Evolutionary conservation across 1,140 invertebrate species (phyloP), one percentile per base, ranked within the genome.

Genomic region (Ectropis grisescens): DNA sequence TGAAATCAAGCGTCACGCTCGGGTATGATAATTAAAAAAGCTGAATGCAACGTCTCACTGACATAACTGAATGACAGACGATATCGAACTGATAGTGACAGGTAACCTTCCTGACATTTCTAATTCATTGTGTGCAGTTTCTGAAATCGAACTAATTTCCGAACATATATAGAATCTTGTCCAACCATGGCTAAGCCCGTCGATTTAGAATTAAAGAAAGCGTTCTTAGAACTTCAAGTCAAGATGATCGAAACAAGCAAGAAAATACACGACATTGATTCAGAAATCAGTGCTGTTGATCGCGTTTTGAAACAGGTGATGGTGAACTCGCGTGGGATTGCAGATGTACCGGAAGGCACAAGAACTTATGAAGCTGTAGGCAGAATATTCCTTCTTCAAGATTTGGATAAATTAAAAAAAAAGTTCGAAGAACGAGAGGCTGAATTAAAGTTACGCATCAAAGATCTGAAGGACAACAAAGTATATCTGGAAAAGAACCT

Each of bases 321-420:
- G 48, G 74, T 94, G 11, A 94, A 92, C 3, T 85, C 90, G 31
- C 84, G 79, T 16, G 85, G 86, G 48, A 78, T 87, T 11, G 65
- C 47, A 26, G 47, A 69, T n/a, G 69, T 92, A 34, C 85, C 87
- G 33, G 45, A 75, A 41, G 82, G 83, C 3, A 91, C 88, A 1
- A 89, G 85, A 50, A 89, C 89, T n/a, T 95, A 92, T 66, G 90
- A 94, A 82, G 88, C 90, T 12, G 86, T 95, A 1, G 93, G 93
- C 3, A 66, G 93, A 70, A 94, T 93, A 91, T 95, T 95, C 66
- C 67, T 94, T n/a, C 69, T 90, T 11, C 89, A 90, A 14, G 85
- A 89, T 15, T 85, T 90, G 16, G 67, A 84, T 1, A 85, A 86
- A 29, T 86, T 94, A 1, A 87, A 88, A 55, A 69, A 80, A 15